A percentile compares a stretch with the other conserved stretches of the same genome.
phyloP scores from a whole-genome alignment of 2,797 vertebrate genomes.

The Amblyraja radiata region DNA sequence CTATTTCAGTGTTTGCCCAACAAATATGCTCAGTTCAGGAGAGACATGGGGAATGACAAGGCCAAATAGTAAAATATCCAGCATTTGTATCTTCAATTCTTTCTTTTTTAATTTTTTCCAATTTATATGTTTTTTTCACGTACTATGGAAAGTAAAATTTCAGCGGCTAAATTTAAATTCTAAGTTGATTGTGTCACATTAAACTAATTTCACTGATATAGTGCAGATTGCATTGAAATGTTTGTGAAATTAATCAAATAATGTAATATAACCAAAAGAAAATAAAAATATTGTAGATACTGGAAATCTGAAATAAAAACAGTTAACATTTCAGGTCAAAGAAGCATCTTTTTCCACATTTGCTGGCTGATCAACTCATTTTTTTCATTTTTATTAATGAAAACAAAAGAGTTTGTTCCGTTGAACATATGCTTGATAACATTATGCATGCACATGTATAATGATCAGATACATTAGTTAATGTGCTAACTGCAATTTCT shows the following conservation, averaged over 20 bases:
- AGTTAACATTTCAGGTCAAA: too few species aligned
- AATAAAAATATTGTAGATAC: too few species aligned
- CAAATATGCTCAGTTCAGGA: neutral
- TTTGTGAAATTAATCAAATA: neutral
- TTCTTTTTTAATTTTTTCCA: neutral
- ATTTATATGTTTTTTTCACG: neutral
- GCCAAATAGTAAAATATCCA: neutral
- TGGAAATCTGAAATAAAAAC: too few species aligned
- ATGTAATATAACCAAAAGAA: neutral
- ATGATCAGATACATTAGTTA: neutral
- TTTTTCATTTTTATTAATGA: too few species aligned
- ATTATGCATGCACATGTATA: neutral
- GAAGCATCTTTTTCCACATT: too few species aligned
- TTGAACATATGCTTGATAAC: neutral
- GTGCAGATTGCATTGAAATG: neutral
- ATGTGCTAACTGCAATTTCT: constrained; percentile 1
- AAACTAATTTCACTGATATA: neutral
- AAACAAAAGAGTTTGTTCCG: neutral
- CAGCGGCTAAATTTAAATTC: neutral
- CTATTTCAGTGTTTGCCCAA: neutral
- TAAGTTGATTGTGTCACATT: neutral
- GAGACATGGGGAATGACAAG: too few species aligned
- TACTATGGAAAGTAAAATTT: neutral
- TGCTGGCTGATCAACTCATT: too few species aligned
- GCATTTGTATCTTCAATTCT: neutral